Percentiles rank a stretch among this genome's conserved stretches.
These are phyloP conservation scores for Cataglyphis hispanica DNA, from an alignment of 1,140 invertebrate genomes.

Conservation along the genomic window DNA sequence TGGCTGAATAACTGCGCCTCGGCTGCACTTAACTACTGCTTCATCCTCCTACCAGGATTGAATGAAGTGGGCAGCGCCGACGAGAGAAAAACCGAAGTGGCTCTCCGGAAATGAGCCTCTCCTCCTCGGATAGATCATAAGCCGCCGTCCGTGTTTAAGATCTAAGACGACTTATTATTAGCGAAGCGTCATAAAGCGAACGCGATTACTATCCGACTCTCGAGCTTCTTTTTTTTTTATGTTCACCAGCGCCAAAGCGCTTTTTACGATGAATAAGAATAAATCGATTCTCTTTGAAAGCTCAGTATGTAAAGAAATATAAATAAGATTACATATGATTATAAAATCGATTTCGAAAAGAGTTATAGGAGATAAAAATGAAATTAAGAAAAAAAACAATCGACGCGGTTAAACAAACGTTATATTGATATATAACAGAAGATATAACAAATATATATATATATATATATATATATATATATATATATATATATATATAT, in stretches of 20 bases:
- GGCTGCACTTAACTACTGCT: constrained; percentile 60
- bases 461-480: too few relatives aligned
- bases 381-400: background rate
- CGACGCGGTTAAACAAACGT: background rate
- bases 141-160: constrained; percentile 38
- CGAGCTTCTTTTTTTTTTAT: background rate
- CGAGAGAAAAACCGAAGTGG: constrained; percentile 46
- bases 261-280: background rate
- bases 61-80: constrained; percentile 31
- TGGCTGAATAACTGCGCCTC: constrained; percentile 59
- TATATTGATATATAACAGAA: constrained; percentile 8
- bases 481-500: too few relatives aligned
- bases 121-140: constrained; percentile 60
- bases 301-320: background rate
- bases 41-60: background rate
- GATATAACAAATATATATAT: too few relatives aligned
- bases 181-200: constrained; percentile 35
- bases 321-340: constrained; percentile 1
- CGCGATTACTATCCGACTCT: constrained; percentile 21
- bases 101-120: constrained; percentile 57
- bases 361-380: background rate
- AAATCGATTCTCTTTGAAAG: background rate
- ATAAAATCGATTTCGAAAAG: constrained; percentile 2
- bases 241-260: background rate
- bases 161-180: constrained; percentile 43